Evolutionary conservation across 2,797 vertebrate species (phyloP).

Genomic region (Babyrousa celebensis): DNA sequence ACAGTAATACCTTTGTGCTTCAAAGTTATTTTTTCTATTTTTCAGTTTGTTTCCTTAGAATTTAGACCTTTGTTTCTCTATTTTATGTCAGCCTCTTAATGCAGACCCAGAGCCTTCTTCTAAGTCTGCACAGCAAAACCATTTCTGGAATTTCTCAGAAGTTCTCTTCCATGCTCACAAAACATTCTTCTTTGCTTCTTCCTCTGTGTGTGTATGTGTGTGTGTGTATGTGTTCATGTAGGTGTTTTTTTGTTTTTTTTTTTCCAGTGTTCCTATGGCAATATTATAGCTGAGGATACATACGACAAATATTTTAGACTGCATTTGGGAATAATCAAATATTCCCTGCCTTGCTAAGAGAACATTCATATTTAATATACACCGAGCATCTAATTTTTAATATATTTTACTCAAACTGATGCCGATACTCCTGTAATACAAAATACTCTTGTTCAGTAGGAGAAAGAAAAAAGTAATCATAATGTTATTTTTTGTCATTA

Average conservation of each 20-base stretch:
- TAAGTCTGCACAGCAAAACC: neutral
- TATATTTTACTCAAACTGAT: conserved; percentile 60
- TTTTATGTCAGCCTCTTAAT: neutral
- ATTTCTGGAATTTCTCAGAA: conserved; percentile 43
- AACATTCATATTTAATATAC: conserved; percentile 50
- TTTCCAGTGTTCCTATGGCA: neutral
- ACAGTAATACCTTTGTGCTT: neutral
- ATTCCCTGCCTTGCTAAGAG: neutral
- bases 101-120: neutral
- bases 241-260: conserved; percentile 22
- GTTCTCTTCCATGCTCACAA: neutral
- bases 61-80: conserved; percentile 36
- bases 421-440: conserved; percentile 16
- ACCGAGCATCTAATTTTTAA: conserved; percentile 63
- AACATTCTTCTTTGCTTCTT: neutral
- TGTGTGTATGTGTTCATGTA: neutral
- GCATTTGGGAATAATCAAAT: neutral
- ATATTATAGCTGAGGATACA: neutral
- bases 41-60: neutral
- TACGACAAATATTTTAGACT: conserved; percentile 5
- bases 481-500: conserved; percentile 1
- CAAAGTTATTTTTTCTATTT: neutral
- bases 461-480: conserved; percentile 35
- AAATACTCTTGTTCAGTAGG: neutral
- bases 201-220: neutral